phyloP scores from a whole-genome alignment of 2,888 invertebrate genomes.

The Zhuqinia jingwanae region DNA sequence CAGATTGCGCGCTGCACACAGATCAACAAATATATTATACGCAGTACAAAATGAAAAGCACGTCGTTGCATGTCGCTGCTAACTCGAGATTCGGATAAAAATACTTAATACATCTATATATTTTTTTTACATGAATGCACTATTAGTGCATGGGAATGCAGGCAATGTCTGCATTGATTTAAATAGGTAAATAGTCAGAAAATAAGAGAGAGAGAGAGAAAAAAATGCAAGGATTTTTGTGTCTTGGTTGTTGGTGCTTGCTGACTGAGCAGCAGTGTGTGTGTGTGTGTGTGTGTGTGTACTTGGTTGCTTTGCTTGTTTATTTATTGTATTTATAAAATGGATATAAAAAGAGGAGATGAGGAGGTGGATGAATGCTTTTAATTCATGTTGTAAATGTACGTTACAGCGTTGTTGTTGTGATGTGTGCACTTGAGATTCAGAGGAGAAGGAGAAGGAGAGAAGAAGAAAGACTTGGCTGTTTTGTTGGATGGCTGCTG shows the following conservation, averaged over 20 bases:
- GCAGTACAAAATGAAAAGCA: slow-evolving; percentile 23
- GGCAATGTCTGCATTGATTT: slow-evolving; percentile 15
- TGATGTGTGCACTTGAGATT: background rate
- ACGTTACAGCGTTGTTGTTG: background rate
- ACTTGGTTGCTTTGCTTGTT: background rate
- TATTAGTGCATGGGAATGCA: background rate
- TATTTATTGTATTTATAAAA: slow-evolving; percentile 25
- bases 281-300: background rate
- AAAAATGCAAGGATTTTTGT: background rate
- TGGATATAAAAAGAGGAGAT: background rate
- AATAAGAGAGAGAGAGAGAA: background rate
- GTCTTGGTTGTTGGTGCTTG: background rate
- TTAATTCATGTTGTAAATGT: background rate
- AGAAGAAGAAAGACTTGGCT: background rate
- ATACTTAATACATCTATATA: too few relatives aligned
- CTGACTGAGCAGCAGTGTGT: background rate
- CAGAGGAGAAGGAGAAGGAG: background rate
- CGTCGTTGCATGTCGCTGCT: background rate
- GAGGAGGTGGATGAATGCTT: slow-evolving; percentile 10
- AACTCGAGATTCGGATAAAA: background rate
- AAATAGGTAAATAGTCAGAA: slow-evolving; percentile 5
- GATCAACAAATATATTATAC: too few relatives aligned
- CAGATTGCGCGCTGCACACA: too few relatives aligned
- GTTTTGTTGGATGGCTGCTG: background rate
- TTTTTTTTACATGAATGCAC: slow-evolving; percentile 8